Evolutionary conservation across 2,113 vertebrate species (phyloP), one percentile per base, ranked within the genome.

Genomic region (Struthidea cinerea): DNA sequence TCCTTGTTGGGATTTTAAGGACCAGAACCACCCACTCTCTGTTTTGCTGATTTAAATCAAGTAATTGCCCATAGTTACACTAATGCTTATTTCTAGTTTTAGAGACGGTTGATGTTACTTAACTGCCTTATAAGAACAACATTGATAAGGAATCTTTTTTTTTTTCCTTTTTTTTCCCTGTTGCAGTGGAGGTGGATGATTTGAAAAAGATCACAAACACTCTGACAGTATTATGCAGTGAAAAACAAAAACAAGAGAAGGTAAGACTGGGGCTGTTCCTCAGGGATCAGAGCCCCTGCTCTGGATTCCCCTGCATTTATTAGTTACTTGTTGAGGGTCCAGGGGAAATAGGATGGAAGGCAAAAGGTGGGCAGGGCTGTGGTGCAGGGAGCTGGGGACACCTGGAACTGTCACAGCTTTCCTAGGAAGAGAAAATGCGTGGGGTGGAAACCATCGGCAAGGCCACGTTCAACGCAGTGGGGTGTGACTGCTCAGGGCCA

Each of bases 221-320:
- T 30, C 92, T 99, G 96, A 98, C 99, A 97, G 99, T 98, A 81
- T 98, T 99, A 96, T 99, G 99, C 97, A 99, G 98, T 97, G 99
- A 99, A 98, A 99, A 99, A 97, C 99, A 99, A 96, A 99, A 99
- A 98, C 99, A 99, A 97, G 99, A 99, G 98, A 99, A 99, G 98
- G 99, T 99, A 96, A 97, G 98, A 23, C 4, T 47, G 47, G n/a
- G 47, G 19, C 28, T 70, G 8, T 55, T 41, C 13, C 35, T 50
- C 32, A 32, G 76, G 42, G 52, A 4, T 50, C 57, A 47, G n/a
- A 30, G 49, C 13, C n/a, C 35, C 39, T 78, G n/a, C 47, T 8
- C 4, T 7, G 49, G 47, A 16, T 28, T 69, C 28, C 55, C 41
- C 41, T 80, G 57, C 42, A 17, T 18, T 49, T 47, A 11, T 47